phyloP scores from a whole-genome alignment of 1,140 invertebrate genomes.

The Brachionus manjavacas region DNA sequence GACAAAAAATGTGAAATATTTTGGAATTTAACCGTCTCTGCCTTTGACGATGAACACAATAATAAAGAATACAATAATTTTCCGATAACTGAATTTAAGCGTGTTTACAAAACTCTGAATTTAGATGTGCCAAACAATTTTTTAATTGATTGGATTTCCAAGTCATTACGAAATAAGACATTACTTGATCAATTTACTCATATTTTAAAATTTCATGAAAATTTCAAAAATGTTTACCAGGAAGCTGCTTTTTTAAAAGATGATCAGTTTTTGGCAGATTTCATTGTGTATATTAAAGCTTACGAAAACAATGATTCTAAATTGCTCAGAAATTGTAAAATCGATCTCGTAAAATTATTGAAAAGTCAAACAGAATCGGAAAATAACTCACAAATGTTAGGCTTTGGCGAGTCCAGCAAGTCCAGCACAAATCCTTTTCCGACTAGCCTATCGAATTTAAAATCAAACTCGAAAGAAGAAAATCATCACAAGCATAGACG shows the following conservation, averaged over 20 bases:
- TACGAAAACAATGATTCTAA: neutral
- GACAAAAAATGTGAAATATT: neutral
- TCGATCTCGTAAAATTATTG: neutral
- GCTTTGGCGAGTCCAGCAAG: neutral
- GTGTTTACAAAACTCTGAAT: neutral
- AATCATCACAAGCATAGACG: neutral
- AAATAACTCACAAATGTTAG: neutral
- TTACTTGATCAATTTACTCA: neutral
- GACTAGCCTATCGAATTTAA: neutral
- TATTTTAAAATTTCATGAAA: neutral
- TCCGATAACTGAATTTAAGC: neutral
- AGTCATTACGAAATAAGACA: constrained; percentile 21
- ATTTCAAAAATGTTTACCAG: neutral
- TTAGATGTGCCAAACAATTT: neutral
- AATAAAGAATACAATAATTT: neutral
- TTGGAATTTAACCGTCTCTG: neutral
- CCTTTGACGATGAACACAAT: neutral
- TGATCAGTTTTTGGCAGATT: neutral
- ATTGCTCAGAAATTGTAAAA: neutral
- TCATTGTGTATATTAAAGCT: constrained; percentile 7
- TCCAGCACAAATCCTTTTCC: neutral
- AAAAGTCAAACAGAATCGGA: neutral
- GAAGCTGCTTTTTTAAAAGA: constrained; percentile 6
- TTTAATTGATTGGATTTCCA: constrained; percentile 5
- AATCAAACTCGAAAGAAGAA: neutral